Conservation (phyloP, 2,888 invertebrate genomes). For the Crossocerus cetratus region DNA sequence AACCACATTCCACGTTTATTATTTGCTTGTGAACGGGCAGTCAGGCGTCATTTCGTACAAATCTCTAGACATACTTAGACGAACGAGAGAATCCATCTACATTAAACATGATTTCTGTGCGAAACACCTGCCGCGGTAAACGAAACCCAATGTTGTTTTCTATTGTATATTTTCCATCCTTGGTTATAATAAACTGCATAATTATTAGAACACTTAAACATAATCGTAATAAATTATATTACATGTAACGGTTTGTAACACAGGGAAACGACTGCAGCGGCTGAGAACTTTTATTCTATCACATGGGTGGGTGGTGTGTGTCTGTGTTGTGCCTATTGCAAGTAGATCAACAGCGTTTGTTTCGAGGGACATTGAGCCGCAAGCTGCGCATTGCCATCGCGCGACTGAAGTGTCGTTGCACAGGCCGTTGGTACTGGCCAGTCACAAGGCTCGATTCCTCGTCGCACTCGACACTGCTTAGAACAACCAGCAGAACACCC, state of each 20-base stretch:
- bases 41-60: background rate
- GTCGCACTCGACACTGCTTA: conserved; percentile 81
- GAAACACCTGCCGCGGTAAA: conserved; percentile 28
- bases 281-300: conserved; percentile 47
- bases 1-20: conserved; percentile 47
- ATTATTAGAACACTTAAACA: conserved; percentile 52
- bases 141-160: conserved; percentile 44
- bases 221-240: conserved; percentile 62
- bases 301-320: conserved; percentile 24
- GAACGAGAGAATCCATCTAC: background rate
- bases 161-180: conserved; percentile 59
- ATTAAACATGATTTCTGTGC: conserved; percentile 7
- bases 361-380: conserved; percentile 76
- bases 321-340: conserved; percentile 18
- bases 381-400: conserved; percentile 93
- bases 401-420: conserved; percentile 91
- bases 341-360: conserved; percentile 73
- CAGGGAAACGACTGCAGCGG: conserved; percentile 34
- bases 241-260: conserved; percentile 63
- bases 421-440: conserved; percentile 75
- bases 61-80: background rate
- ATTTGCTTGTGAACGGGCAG: conserved; percentile 25
- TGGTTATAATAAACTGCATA: conserved; percentile 64
- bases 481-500: conserved; percentile 89
- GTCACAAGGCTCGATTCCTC: conserved; percentile 68